A percentile compares a stretch with the other conserved stretches of the same genome.
phyloP scores from a whole-genome alignment of 2,888 invertebrate genomes.

The Cordilura impudica region DNA sequence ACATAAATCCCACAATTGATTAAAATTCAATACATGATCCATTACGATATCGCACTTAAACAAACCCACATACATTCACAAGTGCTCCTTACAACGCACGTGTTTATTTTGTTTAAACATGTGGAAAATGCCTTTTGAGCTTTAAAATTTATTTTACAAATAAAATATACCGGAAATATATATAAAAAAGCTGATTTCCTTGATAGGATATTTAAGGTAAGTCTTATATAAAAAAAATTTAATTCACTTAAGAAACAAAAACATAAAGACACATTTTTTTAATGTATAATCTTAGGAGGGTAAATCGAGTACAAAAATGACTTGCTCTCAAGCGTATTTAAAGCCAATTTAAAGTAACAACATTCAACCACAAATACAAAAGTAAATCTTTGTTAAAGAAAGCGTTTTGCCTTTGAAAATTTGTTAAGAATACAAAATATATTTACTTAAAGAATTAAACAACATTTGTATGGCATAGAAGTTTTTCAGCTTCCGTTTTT shows the following conservation, averaged over 20 bases:
- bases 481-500: conserved; percentile 10
- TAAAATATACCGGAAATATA: conserved; percentile 8
- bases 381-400: conserved; percentile 42
- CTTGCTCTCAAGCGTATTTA: conserved; percentile 43
- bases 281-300: conserved; percentile 18
- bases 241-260: conserved; percentile 62
- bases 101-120: conserved; percentile 65
- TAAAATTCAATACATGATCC: conserved; percentile 55
- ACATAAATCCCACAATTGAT: conserved; percentile 56
- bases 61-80: neutral
- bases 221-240: conserved; percentile 50
- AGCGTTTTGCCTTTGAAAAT: conserved; percentile 44
- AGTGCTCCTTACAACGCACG: conserved; percentile 46
- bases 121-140: conserved; percentile 56
- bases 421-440: conserved; percentile 26
- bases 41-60: conserved; percentile 36
- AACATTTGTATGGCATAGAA: conserved; percentile 54
- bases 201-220: conserved; percentile 49
- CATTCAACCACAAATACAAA: conserved; percentile 2
- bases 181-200: conserved; percentile 35
- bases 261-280: conserved; percentile 45
- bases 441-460: conserved; percentile 63
- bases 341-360: conserved; percentile 57
- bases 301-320: neutral
- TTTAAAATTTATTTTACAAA: conserved; percentile 28